phyloP scores from a whole-genome alignment of 2,797 vertebrate genomes.

The Urocyon cinereoargenteus region DNA sequence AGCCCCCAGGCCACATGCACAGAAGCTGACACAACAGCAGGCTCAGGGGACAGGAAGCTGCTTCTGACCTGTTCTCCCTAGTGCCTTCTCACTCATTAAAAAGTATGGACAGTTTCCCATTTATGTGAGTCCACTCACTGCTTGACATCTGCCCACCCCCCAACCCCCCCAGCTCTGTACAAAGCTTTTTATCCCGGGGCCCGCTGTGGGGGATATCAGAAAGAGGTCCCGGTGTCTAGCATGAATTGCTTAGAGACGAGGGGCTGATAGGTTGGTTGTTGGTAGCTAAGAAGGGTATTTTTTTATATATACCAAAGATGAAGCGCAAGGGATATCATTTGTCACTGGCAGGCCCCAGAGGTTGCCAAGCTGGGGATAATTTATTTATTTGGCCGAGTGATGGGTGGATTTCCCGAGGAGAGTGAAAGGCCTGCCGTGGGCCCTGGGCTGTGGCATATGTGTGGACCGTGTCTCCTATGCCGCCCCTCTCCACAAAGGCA shows the following conservation, averaged over 20 bases:
- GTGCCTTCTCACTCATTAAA: slow-evolving; percentile 77
- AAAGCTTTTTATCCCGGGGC: slow-evolving; percentile 62
- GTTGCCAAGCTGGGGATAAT: slow-evolving; percentile 63
- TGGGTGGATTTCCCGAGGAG: slow-evolving; percentile 55
- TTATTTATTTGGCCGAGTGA: slow-evolving; percentile 49
- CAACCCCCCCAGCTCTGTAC: neutral
- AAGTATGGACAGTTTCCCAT: slow-evolving; percentile 59
- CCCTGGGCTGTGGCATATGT: neutral
- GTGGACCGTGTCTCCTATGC: neutral
- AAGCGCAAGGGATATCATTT: slow-evolving; percentile 61
- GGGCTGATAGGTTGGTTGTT: slow-evolving; percentile 57
- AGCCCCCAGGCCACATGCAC: slow-evolving; percentile 66
- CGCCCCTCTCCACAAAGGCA: neutral
- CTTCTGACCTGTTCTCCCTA: slow-evolving; percentile 66
- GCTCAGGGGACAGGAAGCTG: slow-evolving; percentile 53
- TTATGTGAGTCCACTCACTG: slow-evolving; percentile 33
- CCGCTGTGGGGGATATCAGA: slow-evolving; percentile 54
- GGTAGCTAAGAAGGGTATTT: slow-evolving; percentile 72
- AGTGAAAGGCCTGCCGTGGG: neutral
- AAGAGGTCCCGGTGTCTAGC: slow-evolving; percentile 44
- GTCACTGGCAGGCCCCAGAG: slow-evolving; percentile 64
- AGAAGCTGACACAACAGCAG: slow-evolving; percentile 59
- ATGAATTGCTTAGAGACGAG: slow-evolving; percentile 62
- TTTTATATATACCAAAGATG: slow-evolving; percentile 70
- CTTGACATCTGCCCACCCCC: slow-evolving; percentile 41